Evolutionary conservation across 2,797 vertebrate genomes (phyloP).

Genomic region (Hypotaenidia okinawae): DNA sequence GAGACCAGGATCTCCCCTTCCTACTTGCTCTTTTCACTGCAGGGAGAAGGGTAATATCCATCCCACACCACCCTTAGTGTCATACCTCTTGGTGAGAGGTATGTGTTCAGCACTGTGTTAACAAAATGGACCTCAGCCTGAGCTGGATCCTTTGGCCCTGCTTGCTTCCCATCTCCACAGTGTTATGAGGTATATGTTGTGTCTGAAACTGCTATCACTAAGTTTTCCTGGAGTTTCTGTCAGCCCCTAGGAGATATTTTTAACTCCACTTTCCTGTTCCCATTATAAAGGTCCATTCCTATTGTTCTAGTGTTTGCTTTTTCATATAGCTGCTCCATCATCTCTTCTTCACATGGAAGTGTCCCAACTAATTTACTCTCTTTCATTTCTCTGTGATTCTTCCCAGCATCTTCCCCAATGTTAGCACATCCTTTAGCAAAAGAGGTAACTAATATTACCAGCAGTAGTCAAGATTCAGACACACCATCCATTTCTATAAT

Average conservation of each 20-base stretch:
- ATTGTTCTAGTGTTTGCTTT: background rate
- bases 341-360: background rate
- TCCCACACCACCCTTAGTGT: background rate
- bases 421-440: background rate
- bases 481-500: background rate
- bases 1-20: background rate
- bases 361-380: background rate
- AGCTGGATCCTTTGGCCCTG: background rate
- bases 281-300: background rate
- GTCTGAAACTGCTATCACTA: background rate
- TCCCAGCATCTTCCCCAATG: background rate
- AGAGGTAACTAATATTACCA: background rate
- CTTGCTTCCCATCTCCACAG: background rate
- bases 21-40: background rate
- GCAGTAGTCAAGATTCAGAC: background rate
- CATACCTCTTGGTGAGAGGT: background rate
- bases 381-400: background rate
- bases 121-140: background rate
- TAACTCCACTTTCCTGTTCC: background rate
- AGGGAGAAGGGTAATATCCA: background rate
- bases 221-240: background rate
- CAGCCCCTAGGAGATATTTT: background rate
- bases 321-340: background rate
- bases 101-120: background rate
- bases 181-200: background rate